Evolutionary conservation across 2,113 vertebrate genomes (phyloP), one percentile per base, ranked within the genome.

Genomic region (Promerops cafer): DNA sequence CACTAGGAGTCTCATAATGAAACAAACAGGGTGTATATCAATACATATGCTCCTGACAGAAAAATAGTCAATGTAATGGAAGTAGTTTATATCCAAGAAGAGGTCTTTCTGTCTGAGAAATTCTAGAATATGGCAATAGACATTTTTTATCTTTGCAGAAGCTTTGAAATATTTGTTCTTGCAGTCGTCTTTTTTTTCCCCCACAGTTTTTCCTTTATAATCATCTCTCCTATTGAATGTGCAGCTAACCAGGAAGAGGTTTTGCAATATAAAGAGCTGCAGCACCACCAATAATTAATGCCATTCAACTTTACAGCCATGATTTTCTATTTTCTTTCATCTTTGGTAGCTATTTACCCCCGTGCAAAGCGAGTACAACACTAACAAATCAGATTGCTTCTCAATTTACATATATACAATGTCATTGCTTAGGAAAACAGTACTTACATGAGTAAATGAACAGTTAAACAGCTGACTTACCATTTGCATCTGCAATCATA

Each of bases 391-490:
- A 93, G 85, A 89, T 71, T 88, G 64, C 92, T 77, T 92, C 87
- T 90, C 71, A 88, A 91, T 96, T 96, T 96, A 89, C 92, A 96
- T 96, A 90, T 92, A 95, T 86, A 90, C 49, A 93, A 89, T 94
- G 56, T 71, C 85, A 77, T 81, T 92, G 76, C 94, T 75, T 88
- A 91, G 83, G 79, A 94, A 96, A 96, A 96, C 79, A 94, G 87
- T 94, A 96, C 81, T 96, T 95, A 86, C 80, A 89, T 53, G 76
- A 93, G 83, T 93, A 96, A 96, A 92, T 95, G 92, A 95, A 96
- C 88, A 91, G 95, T 93, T 94, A 92, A 96, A 92, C 85, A 97
- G 92, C 94, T 96, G 90, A 96, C 90, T 97, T 93, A 83, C 17
- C 83, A 83, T 96, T 97, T 90, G 40, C 88, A 94, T 96, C 84